Evolutionary conservation across 2,888 invertebrate genomes (phyloP), one percentile per base, ranked within the genome.

Genomic region (Scaptomyza reducta): DNA sequence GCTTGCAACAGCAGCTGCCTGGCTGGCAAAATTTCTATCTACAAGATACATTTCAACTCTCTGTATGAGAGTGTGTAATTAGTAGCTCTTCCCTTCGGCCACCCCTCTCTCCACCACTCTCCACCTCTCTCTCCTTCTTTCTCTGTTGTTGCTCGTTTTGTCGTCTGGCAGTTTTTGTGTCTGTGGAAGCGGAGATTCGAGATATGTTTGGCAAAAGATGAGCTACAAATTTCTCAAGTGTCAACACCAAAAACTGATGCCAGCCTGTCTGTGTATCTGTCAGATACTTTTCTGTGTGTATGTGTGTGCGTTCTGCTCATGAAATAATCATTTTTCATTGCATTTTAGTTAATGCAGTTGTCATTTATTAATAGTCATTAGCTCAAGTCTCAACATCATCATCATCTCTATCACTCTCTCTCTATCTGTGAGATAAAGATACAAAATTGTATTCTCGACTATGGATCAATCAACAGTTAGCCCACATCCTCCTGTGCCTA

Each of bases 141-240:
- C 38, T 6, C 3, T 41, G 7, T 13, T 9, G 18, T 38, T 50
- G 35, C 50, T 50, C 49, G 49, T 56, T 67, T 46, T 53, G 74
- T 67, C 57, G 59, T 76, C 63, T 77, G 68, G 68, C 70, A 80
- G 79, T 86, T 87, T 82, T 85, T 77, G 0, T 7, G 83, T 58
- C 82, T 61, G 69, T 54, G 57, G 54, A 59, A 79, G 50, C 51
- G 53, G 31, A 31, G 59, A 86, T 79, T 84, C 83, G 77, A 84
- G 88, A 83, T 86, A 84, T 73, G 84, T 78, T 68, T 62, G 73
- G 70, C 85, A 87, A 73, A 80, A 83, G 88, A 85, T 89, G 90
- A 90, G 84, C 91, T 87, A 91, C 91, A 91, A 91, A 91, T 91
- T 91, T 91, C 90, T 89, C 90, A 90, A 91, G 83, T 91, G 91